phyloP scores from a whole-genome alignment of 2,888 invertebrate species.

The Ophonus ardosiacus region DNA sequence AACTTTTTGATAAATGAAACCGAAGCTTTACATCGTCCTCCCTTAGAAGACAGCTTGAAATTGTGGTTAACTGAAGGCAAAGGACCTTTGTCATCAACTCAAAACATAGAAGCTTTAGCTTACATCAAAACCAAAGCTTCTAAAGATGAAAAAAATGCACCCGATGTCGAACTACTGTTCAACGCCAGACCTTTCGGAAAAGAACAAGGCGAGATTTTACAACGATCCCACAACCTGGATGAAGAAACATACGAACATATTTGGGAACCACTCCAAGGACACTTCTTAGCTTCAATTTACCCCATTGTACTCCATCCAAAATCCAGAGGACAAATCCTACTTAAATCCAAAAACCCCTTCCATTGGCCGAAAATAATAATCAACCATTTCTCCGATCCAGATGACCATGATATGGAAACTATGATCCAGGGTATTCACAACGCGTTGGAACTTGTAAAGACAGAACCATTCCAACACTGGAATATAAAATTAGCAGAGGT shows the following conservation, averaged over 20 bases:
- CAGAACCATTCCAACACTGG: slow-evolving; percentile 76
- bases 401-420: slow-evolving; percentile 78
- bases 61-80: slow-evolving; percentile 50
- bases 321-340: slow-evolving; percentile 82
- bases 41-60: slow-evolving; percentile 28
- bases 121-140: slow-evolving; percentile 79
- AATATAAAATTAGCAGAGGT: slow-evolving; percentile 73
- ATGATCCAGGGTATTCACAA: slow-evolving; percentile 76
- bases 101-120: slow-evolving; percentile 75
- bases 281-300: slow-evolving; percentile 74
- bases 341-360: slow-evolving; percentile 85
- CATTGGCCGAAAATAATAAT: slow-evolving; percentile 86
- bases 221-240: slow-evolving; percentile 76
- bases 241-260: slow-evolving; percentile 78
- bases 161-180: slow-evolving; percentile 83
- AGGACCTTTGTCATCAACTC: slow-evolving; percentile 42
- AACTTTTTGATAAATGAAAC: slow-evolving; percentile 77
- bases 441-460: slow-evolving; percentile 76
- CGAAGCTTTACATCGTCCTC: background rate
- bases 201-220: slow-evolving; percentile 64
- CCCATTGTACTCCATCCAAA: slow-evolving; percentile 86
- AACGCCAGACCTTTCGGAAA: slow-evolving; percentile 66
- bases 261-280: slow-evolving; percentile 78
- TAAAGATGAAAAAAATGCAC: slow-evolving; percentile 77
- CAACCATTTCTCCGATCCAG: slow-evolving; percentile 86